A percentile compares a stretch with the other conserved stretches of the same genome.
Evolutionary conservation across 1,140 invertebrate genomes (phyloP).

Genomic region (Olivierus martensii): DNA sequence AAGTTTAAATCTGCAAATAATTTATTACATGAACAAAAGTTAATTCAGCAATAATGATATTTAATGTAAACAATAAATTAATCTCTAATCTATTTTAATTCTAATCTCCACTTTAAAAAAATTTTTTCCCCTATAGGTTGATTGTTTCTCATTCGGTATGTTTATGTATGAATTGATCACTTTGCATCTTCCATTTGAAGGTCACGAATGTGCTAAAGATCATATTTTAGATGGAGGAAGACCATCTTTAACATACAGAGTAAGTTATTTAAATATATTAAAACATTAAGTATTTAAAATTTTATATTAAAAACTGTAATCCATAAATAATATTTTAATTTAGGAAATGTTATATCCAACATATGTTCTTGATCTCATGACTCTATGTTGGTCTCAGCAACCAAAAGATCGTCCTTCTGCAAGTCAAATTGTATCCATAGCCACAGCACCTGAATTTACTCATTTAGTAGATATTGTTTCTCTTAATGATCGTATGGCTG

Average conservation of each 20-base stretch:
- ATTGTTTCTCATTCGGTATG: constrained; percentile 99
- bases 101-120: too few relatives aligned
- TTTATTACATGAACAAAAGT: too few relatives aligned
- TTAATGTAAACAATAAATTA: too few relatives aligned
- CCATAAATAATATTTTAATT: too few relatives aligned
- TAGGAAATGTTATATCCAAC: constrained; percentile 57
- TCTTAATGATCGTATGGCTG: constrained; percentile 27
- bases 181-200: constrained; percentile 83
- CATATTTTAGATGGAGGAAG: constrained; percentile 86
- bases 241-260: constrained; percentile 67
- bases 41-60: too few relatives aligned
- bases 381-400: constrained; percentile 83
- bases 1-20: too few relatives aligned
- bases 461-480: constrained; percentile 66
- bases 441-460: constrained; percentile 80
- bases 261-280: constrained; percentile 26
- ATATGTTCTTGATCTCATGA: constrained; percentile 88
- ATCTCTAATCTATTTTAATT: too few relatives aligned
- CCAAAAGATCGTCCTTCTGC: constrained; percentile 76
- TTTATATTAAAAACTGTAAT: too few relatives aligned
- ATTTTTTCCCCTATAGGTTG: constrained; percentile 46
- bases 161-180: constrained; percentile 92
- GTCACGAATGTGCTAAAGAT: constrained; percentile 90
- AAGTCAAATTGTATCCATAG: constrained; percentile 81
- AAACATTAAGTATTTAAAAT: too few relatives aligned